Conservation (phyloP, 92 coral and sea anemone species). For the Epizoanthus rinbou region DNA sequence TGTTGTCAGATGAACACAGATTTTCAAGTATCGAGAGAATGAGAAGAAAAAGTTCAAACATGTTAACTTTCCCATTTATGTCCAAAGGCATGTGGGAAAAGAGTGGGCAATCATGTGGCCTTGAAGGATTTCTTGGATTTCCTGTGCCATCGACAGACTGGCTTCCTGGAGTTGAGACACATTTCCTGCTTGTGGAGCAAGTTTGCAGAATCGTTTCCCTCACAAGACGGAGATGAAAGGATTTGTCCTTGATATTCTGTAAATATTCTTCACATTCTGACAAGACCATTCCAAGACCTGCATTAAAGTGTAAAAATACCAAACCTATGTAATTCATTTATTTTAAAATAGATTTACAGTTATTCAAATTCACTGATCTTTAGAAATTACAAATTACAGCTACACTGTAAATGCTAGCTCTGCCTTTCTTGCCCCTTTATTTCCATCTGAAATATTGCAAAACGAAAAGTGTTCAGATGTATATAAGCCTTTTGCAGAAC, state of each 20-base stretch:
- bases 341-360: no score
- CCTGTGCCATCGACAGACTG: not conserved
- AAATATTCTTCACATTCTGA: constrained; percentile 69
- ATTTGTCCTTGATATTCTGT: constrained; percentile 60
- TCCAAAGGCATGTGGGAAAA: constrained; percentile 23
- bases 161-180: not conserved
- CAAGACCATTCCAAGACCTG: constrained; percentile 65
- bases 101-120: not conserved
- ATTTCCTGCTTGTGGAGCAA: not conserved
- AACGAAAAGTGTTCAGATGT: no score
- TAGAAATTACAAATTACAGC: no score
- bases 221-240: constrained; percentile 56
- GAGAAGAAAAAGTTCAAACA: constrained; percentile 66
- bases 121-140: not conserved
- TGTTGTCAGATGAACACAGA: constrained; percentile 59
- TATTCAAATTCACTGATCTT: no score
- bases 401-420: no score
- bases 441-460: no score
- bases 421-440: no score
- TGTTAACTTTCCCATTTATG: constrained; percentile 47
- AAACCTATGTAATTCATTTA: not conserved
- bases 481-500: no score
- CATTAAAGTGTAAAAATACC: not conserved
- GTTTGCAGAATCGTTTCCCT: constrained; percentile 52
- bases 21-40: constrained; percentile 72